phyloP scores from a whole-genome alignment of 2,113 vertebrate species.

The Cavia porcellus region DNA sequence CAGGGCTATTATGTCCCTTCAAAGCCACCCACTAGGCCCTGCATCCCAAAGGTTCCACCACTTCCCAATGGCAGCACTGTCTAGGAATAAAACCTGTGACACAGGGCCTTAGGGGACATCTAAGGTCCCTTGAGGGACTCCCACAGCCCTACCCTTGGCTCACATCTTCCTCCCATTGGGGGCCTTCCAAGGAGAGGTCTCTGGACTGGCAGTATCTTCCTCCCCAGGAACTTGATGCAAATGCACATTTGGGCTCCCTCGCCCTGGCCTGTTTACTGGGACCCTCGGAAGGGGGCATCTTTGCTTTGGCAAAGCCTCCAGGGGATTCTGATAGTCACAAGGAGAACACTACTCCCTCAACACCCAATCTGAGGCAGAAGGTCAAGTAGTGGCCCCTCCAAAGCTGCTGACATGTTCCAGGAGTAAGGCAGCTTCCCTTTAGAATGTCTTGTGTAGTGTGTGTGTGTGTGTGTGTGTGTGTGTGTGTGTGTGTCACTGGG shows the following conservation, averaged over 20 bases:
- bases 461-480: neutral
- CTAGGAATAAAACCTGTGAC: neutral
- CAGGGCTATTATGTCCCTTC: neutral
- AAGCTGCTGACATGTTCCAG: neutral
- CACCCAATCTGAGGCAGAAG: neutral
- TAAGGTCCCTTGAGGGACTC: neutral
- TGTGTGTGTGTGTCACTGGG: neutral
- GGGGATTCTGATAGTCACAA: neutral
- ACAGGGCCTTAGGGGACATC: neutral
- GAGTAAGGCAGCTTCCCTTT: neutral
- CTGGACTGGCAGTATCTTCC: neutral
- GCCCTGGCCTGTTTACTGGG: neutral
- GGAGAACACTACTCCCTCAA: neutral
- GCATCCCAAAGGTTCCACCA: neutral
- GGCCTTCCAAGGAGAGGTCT: neutral
- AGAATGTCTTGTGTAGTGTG: neutral
- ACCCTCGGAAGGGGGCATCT: neutral
- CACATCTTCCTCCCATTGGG: neutral
- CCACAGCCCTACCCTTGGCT: too few relatives aligned
- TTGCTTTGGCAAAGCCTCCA: neutral
- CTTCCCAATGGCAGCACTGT: neutral
- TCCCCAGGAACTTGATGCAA: neutral
- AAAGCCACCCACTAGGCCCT: neutral
- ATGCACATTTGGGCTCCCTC: neutral
- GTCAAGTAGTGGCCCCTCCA: neutral